A percentile compares a stretch with the other conserved stretches of the same genome.
These are phyloP conservation scores for Macrostomum lignano DNA, from an alignment of 1,140 invertebrate species.

Conservation along the genomic window DNA sequence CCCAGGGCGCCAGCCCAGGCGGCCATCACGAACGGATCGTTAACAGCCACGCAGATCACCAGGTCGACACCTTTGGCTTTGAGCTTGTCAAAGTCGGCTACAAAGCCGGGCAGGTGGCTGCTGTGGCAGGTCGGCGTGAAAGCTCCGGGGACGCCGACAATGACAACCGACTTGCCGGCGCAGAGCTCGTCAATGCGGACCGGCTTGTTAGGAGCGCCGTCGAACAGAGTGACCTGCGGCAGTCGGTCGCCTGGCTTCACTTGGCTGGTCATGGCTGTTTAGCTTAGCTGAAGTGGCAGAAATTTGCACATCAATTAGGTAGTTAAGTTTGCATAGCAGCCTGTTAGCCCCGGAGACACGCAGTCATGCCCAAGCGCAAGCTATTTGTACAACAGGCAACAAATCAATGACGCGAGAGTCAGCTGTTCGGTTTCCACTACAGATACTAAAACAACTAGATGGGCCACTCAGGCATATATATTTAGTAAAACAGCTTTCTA, in stretches of 20 bases:
- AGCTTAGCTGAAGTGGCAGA: no score
- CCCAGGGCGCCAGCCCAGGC: slow-evolving; percentile 40
- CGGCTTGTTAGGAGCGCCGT: slow-evolving; percentile 52
- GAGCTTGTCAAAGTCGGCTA: slow-evolving; percentile 41
- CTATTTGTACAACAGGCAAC: no score
- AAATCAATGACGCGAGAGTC: no score
- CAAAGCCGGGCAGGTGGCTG: slow-evolving; percentile 65
- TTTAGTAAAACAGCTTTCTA: no score
- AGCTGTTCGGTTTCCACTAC: no score
- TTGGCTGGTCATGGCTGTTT: no score
- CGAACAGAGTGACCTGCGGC: slow-evolving; percentile 47
- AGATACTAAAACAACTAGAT: no score
- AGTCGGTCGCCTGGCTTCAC: slow-evolving; percentile 54
- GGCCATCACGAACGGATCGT: slow-evolving; percentile 75
- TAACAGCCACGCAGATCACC: slow-evolving; percentile 58
- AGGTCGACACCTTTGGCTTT: slow-evolving; percentile 49
- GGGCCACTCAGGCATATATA: no score
- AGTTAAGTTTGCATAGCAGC: no score
- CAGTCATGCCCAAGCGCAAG: no score
- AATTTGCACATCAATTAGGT: no score
- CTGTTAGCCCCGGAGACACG: no score
- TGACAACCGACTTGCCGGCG: slow-evolving; percentile 47
- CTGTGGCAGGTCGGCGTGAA: slow-evolving; percentile 81
- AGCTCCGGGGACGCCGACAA: slow-evolving; percentile 70
- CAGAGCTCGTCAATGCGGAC: slow-evolving; percentile 46